Percentiles rank a stretch among this genome's conserved stretches.
phyloP scores from a whole-genome alignment of 2,113 vertebrate species.

The Equus przewalskii region DNA sequence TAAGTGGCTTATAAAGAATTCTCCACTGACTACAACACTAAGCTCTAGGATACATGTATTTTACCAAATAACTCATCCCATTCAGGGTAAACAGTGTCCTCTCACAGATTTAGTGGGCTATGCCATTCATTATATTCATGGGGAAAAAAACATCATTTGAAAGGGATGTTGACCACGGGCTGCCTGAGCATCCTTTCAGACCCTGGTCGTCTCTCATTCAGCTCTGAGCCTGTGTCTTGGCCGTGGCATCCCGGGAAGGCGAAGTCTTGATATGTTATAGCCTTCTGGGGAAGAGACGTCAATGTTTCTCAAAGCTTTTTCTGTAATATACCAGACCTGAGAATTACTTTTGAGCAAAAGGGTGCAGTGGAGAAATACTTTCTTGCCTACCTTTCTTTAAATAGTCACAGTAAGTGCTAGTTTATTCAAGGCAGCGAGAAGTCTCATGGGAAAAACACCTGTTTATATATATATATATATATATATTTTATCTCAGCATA shows the following conservation, averaged over 20 bases:
- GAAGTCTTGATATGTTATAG: neutral
- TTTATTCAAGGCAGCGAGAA: conserved; percentile 29
- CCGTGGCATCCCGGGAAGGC: neutral
- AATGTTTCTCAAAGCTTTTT: conserved; percentile 15
- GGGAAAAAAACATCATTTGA: neutral
- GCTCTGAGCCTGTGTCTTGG: neutral
- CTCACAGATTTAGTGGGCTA: neutral
- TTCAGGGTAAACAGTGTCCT: neutral
- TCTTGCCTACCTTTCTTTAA: neutral
- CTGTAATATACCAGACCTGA: neutral
- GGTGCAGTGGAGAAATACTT: neutral
- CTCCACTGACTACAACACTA: neutral
- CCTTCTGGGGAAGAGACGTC: neutral
- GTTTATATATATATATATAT: neutral
- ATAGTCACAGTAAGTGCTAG: conserved; percentile 5
- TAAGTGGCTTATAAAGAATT: conserved; percentile 35
- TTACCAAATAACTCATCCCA: neutral
- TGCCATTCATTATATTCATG: neutral
- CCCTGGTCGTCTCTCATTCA: neutral
- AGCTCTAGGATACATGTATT: neutral
- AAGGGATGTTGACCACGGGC: neutral
- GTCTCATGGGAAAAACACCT: neutral
- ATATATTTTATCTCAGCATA: conserved; percentile 27
- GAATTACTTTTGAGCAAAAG: neutral
- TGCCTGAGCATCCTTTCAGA: neutral